Conservation (phyloP, 2,888 invertebrate genomes). For the Volucella inanis region DNA sequence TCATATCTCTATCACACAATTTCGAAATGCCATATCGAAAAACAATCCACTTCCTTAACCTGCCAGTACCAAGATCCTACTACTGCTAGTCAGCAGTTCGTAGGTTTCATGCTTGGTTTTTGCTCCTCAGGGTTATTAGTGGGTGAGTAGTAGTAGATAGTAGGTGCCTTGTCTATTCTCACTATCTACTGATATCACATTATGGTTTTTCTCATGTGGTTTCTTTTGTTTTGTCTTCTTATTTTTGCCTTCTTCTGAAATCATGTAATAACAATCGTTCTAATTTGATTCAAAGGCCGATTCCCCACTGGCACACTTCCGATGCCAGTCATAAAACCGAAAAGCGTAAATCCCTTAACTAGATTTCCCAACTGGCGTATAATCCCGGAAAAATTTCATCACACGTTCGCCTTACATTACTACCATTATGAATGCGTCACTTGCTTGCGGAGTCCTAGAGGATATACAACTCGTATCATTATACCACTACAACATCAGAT, state of each 20-base stretch:
- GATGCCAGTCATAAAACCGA: slow-evolving; percentile 72
- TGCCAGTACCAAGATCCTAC: slow-evolving; percentile 3
- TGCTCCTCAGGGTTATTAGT: not conserved
- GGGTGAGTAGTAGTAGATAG: too few species aligned
- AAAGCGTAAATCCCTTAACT: slow-evolving; percentile 74
- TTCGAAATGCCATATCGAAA: slow-evolving; percentile 61
- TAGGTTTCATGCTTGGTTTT: not conserved
- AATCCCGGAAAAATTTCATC: slow-evolving; percentile 74
- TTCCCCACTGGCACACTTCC: slow-evolving; percentile 75
- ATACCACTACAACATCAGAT: slow-evolving; percentile 8
- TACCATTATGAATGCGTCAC: slow-evolving; percentile 68
- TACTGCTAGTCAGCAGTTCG: not conserved
- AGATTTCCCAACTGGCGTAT: slow-evolving; percentile 75
- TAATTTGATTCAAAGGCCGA: slow-evolving; percentile 74
- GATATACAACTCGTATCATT: slow-evolving; percentile 33
- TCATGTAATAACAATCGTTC: slow-evolving; percentile 73
- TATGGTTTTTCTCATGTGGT: not conserved
- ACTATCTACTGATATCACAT: slow-evolving; percentile 1
- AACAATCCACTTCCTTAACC: slow-evolving; percentile 65
- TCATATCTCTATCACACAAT: slow-evolving; percentile 71
- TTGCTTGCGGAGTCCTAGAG: slow-evolving; percentile 24
- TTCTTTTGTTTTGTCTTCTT: slow-evolving; percentile 8
- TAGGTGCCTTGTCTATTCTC: not conserved
- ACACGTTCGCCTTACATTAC: slow-evolving; percentile 70
- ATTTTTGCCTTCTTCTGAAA: slow-evolving; percentile 36